Evolutionary conservation across 2,113 vertebrate species (phyloP).

Genomic region (Tenebrosternarchus preto): DNA sequence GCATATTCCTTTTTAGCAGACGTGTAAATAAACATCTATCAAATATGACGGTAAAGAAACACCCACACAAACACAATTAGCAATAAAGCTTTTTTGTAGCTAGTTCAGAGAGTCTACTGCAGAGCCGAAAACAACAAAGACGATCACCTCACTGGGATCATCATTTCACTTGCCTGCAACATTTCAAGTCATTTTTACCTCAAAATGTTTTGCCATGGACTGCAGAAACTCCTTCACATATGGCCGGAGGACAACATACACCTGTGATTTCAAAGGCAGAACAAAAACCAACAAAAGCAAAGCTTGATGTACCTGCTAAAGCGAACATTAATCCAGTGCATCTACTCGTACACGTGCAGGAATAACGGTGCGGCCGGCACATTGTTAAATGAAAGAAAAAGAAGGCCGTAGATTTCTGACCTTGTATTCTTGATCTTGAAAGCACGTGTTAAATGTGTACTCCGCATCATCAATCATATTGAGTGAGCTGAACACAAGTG

Average conservation of each 20-base stretch:
- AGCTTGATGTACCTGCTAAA: neutral
- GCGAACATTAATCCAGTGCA: neutral
- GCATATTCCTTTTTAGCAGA: constrained; percentile 80
- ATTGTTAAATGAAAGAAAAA: neutral
- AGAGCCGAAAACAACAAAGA: neutral
- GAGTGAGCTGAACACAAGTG: constrained; percentile 77
- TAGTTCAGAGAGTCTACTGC: too few species aligned
- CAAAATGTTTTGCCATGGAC: constrained; percentile 75
- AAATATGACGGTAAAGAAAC: constrained; percentile 42
- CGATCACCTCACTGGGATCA: neutral
- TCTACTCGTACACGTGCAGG: neutral
- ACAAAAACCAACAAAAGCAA: neutral
- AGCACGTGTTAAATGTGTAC: constrained; percentile 67
- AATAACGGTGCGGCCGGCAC: neutral
- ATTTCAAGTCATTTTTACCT: constrained; percentile 66
- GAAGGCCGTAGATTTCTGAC: constrained; percentile 51
- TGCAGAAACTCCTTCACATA: constrained; percentile 78
- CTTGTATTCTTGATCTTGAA: constrained; percentile 74
- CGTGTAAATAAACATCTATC: constrained; percentile 82
- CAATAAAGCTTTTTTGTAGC: neutral
- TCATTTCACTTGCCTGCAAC: neutral
- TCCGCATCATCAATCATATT: constrained; percentile 72
- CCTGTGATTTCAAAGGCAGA: constrained; percentile 63
- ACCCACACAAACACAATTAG: neutral
- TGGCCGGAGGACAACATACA: constrained; percentile 78